phyloP scores from a whole-genome alignment of 2,113 vertebrate species.

The Erpornis zantholeuca region DNA sequence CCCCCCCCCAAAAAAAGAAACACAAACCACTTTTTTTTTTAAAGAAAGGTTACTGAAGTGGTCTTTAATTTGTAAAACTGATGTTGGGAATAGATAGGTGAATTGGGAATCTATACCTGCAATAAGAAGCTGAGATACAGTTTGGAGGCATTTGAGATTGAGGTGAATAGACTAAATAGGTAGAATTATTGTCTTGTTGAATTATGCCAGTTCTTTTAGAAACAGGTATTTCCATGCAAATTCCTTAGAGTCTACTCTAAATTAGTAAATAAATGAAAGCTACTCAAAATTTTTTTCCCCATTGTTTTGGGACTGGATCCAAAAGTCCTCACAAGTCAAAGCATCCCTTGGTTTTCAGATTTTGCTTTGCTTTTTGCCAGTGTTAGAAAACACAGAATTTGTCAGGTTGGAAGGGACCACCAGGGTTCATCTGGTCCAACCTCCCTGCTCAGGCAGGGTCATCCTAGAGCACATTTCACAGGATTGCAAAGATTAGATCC shows the following conservation, averaged over 20 bases:
- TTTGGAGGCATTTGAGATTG: conserved; percentile 1
- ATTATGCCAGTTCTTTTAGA: neutral
- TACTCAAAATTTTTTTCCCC: neutral
- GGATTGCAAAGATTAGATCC: neutral
- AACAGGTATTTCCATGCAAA: conserved; percentile 4
- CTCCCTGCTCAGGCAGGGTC: neutral
- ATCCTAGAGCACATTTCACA: neutral
- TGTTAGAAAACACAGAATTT: neutral
- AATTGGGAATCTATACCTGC: neutral
- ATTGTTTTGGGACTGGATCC: neutral
- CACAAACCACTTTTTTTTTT: neutral
- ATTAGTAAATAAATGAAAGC: neutral
- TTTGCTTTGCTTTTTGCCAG: neutral
- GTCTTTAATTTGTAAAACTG: neutral
- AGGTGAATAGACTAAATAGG: neutral
- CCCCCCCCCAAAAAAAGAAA: neutral
- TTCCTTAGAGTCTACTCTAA: neutral
- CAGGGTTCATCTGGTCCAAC: neutral
- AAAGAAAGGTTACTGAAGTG: neutral
- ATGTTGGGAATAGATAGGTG: neutral
- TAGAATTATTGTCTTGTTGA: conserved; percentile 3
- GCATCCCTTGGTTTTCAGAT: neutral
- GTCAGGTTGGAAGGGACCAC: neutral
- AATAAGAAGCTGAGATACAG: conserved; percentile 18
- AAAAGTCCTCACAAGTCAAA: neutral